These are phyloP conservation scores for Enteromius fasciolatus DNA, from an alignment of 2,797 vertebrate genomes.

Conservation along the genomic window DNA sequence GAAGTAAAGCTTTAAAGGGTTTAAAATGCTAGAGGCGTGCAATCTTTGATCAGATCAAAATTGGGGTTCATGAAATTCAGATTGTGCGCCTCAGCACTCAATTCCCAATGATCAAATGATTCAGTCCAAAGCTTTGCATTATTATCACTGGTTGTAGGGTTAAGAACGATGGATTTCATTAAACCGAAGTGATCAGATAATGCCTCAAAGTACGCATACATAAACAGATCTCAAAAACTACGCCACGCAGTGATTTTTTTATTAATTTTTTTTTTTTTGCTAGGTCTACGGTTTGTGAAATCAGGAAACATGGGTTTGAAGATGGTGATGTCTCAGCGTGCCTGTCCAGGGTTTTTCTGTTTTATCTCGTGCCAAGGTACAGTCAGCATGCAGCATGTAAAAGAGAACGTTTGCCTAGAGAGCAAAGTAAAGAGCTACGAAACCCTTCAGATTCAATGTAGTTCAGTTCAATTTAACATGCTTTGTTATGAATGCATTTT, in stretches of 20 bases:
- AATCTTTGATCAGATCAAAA: conserved; percentile 52
- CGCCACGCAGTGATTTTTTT: background rate
- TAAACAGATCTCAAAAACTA: conserved; percentile 14
- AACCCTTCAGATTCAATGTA: background rate
- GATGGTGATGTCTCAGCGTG: conserved; percentile 3
- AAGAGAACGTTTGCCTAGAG: background rate
- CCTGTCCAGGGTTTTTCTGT: conserved; percentile 2
- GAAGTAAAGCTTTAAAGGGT: conserved; percentile 7
- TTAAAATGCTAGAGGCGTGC: conserved; percentile 29
- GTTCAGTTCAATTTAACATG: background rate
- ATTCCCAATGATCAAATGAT: conserved; percentile 38
- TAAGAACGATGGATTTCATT: conserved; percentile 37
- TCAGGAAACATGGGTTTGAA: conserved; percentile 19
- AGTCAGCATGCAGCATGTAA: conserved; percentile 16
- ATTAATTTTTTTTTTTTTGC: background rate
- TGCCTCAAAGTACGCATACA: conserved; percentile 1
- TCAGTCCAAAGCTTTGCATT: conserved; percentile 38
- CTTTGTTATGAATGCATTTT: background rate
- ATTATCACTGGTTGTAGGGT: conserved; percentile 24
- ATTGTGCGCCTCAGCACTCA: conserved; percentile 14
- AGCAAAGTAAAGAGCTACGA: background rate
- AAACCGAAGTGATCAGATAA: conserved; percentile 35
- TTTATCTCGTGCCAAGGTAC: conserved; percentile 21
- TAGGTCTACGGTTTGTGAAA: conserved; percentile 38
- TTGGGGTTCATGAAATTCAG: conserved; percentile 49